Base-by-base conservation (phyloP, 2,888 invertebrate species). In the Euzophera pinguis region DNA sequence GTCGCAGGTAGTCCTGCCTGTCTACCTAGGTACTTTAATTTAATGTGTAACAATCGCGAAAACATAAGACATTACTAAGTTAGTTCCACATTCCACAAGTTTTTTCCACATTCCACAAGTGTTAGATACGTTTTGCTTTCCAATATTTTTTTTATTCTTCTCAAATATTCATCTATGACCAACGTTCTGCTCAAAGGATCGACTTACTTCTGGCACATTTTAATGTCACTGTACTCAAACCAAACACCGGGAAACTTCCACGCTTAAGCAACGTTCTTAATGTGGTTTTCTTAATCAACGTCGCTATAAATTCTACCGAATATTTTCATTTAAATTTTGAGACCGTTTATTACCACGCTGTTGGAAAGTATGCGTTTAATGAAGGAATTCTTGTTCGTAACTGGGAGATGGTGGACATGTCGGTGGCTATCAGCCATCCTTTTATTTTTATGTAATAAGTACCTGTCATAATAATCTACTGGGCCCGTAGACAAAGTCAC, bases 271-370 rank as follows among this genome's bases (percentile, higher is more conserved):
- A 32, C 42, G 45, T 55, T 50, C 55, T 43, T 51, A 69, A 65
- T 65, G 71, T 60, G 67, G 66, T 67, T 66, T 67, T 71, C 71
- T 71, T 79, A 80, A 80, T 81, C 71, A 81, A 83, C 71, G 73
- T 64, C 61, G 47, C 66, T 56, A 77, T 83, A 83, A 81, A 82
- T 84, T 71, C 66, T 66, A 67, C 58, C 62, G 80, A 80, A 79
- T 77, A 82, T 84, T 85, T 84, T 79, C 73, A 84, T 85, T 84
- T 75, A 78, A 81, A 78, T 74, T 84, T 82, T 67, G 72, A 59
- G 69, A 69, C 66, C 71, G 66, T 80, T 71, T 71, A 67, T 65
- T 61, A 67, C 68, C 60, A 59, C 65, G 67, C 62, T 66, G 67
- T 64, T 66, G 61, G 65, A 67, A 78, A 77, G 76, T 76, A 78